Evolutionary conservation across 2,797 vertebrate genomes (phyloP).

Genomic region (Liparis tanakae): DNA sequence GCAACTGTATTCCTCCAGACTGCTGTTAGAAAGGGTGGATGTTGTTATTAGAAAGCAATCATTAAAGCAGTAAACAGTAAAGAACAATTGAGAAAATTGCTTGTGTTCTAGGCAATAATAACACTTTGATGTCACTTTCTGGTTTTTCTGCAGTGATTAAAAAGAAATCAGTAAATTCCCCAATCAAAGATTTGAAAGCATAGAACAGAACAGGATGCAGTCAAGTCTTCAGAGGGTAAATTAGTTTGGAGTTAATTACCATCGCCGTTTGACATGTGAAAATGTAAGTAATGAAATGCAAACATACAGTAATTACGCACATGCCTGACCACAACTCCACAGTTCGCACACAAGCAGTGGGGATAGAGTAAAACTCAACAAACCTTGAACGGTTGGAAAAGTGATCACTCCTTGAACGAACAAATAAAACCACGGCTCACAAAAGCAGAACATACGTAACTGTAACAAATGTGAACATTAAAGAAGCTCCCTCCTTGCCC

Average conservation of each 20-base stretch:
- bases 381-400: slow-evolving; percentile 40
- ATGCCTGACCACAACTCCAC: slow-evolving; percentile 1
- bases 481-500: slow-evolving; percentile 5
- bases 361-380: slow-evolving; percentile 9
- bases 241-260: slow-evolving; percentile 45
- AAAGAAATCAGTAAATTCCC: slow-evolving; percentile 4
- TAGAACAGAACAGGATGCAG: slow-evolving; percentile 18
- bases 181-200: slow-evolving; percentile 4
- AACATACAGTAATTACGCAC: slow-evolving; percentile 23
- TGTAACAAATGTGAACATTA: slow-evolving; percentile 24
- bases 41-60: neutral
- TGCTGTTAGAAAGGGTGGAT: neutral
- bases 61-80: neutral
- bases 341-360: neutral
- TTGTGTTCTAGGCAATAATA: neutral
- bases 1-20: neutral
- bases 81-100: neutral
- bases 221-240: slow-evolving; percentile 22
- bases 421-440: slow-evolving; percentile 31
- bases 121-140: neutral
- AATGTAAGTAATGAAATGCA: slow-evolving; percentile 39
- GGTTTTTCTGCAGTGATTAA: neutral
- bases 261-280: slow-evolving; percentile 35
- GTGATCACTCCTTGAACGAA: slow-evolving; percentile 32
- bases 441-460: slow-evolving; percentile 6